A percentile compares a stretch with the other conserved stretches of the same genome.
Conservation (phyloP, 2,113 vertebrate genomes). For the Speoplatyrhinus poulsoni region DNA sequence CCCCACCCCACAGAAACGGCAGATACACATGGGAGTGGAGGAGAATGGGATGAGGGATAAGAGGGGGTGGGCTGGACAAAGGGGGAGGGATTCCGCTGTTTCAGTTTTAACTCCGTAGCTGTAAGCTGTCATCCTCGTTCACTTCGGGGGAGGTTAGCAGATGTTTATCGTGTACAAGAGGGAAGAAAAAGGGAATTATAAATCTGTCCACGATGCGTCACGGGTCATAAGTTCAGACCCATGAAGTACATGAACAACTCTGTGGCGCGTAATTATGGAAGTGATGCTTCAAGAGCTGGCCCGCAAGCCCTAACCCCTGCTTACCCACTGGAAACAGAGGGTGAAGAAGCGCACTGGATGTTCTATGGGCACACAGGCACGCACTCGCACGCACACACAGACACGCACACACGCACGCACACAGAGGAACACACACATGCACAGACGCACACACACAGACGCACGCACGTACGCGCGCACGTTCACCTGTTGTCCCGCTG, state of each 20-base stretch:
- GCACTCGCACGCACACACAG: neutral
- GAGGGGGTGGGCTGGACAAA: conserved; percentile 17
- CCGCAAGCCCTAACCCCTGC: conserved; percentile 22
- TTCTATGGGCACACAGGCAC: neutral
- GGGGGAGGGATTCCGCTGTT: conserved; percentile 40
- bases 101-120: conserved; percentile 34
- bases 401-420: no score
- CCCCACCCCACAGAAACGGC: conserved; percentile 39
- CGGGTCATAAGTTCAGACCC: conserved; percentile 60
- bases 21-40: conserved; percentile 52
- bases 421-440: no score
- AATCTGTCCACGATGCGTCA: conserved; percentile 46
- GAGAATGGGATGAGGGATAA: conserved; percentile 35
- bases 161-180: conserved; percentile 54
- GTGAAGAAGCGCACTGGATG: conserved; percentile 13
- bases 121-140: conserved; percentile 56
- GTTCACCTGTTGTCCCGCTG: no score
- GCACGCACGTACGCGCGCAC: no score
- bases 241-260: conserved; percentile 48
- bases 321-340: neutral
- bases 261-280: conserved; percentile 38
- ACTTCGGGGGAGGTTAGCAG: conserved; percentile 49
- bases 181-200: conserved; percentile 43
- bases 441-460: no score
- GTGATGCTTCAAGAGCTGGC: conserved; percentile 24